Evolutionary conservation across 2,797 vertebrate genomes (phyloP).

Genomic region (Ataeniobius toweri): DNA sequence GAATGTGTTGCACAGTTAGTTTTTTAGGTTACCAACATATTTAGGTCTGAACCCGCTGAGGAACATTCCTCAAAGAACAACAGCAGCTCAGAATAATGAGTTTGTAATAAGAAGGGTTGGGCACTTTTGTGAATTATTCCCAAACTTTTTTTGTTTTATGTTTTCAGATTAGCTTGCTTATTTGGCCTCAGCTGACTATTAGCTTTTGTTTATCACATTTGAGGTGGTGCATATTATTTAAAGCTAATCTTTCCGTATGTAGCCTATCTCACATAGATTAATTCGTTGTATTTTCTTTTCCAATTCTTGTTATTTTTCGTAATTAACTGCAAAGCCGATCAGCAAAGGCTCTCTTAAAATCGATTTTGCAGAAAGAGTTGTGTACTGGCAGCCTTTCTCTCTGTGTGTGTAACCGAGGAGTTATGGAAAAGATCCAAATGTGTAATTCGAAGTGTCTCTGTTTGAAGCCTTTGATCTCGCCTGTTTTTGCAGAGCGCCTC

Average conservation of each 20-base stretch:
- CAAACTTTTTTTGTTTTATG: conserved; percentile 27
- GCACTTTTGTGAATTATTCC: conserved; percentile 29
- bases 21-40: conserved; percentile 64
- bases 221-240: neutral
- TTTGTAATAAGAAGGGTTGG: conserved; percentile 45
- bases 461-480: conserved; percentile 87
- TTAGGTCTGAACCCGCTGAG: conserved; percentile 56
- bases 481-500: conserved; percentile 71
- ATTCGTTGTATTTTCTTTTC: conserved; percentile 83
- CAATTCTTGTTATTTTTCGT: conserved; percentile 77
- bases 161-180: neutral
- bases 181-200: neutral
- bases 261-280: conserved; percentile 51
- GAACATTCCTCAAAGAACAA: conserved; percentile 62
- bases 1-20: conserved; percentile 62
- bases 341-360: conserved; percentile 76
- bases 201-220: neutral
- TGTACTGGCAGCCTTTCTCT: conserved; percentile 33
- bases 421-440: conserved; percentile 85
- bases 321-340: conserved; percentile 81
- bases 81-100: conserved; percentile 48
- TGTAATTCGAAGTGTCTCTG: conserved; percentile 85
- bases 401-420: conserved; percentile 78
- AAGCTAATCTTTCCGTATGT: neutral
- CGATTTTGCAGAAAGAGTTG: conserved; percentile 85